Evolutionary conservation across 2,888 invertebrate genomes (phyloP).

Genomic region (Tetranychus truncatus): DNA sequence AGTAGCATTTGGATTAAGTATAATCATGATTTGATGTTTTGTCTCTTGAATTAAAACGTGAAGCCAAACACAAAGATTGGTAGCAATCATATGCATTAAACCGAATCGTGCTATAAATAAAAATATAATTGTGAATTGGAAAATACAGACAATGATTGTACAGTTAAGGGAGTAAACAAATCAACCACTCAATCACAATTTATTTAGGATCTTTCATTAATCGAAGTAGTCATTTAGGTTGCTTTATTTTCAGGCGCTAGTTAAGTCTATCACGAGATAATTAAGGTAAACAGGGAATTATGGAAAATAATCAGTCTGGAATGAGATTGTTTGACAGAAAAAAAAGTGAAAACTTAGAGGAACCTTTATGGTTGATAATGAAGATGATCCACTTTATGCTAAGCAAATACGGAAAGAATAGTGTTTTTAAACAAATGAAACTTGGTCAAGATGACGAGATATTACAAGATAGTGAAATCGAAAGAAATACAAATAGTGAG

Average conservation of each 20-base stretch:
- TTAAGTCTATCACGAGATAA: background rate
- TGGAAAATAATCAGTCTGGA: too few species aligned
- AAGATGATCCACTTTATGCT: background rate
- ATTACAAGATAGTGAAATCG: too few species aligned
- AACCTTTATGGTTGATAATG: background rate
- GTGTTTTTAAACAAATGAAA: background rate
- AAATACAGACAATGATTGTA: too few species aligned
- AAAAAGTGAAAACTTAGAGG: background rate
- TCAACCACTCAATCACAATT: too few species aligned
- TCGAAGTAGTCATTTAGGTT: too few species aligned
- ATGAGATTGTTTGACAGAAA: too few species aligned
- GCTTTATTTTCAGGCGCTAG: background rate
- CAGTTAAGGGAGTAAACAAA: too few species aligned
- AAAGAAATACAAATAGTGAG: too few species aligned
- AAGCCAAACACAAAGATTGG: constrained; percentile 90
- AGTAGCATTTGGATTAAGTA: constrained; percentile 33
- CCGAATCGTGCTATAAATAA: constrained; percentile 63
- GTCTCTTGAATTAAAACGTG: constrained; percentile 85
- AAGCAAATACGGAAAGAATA: background rate
- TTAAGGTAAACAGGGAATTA: background rate
- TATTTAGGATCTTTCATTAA: too few species aligned
- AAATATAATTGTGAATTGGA: background rate
- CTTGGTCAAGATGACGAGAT: too few species aligned
- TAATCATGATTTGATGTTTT: constrained; percentile 77
- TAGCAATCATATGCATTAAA: constrained; percentile 95